A percentile compares a stretch with the other conserved stretches of the same genome.
Evolutionary conservation across 2,113 vertebrate species (phyloP).

Genomic region (Zapornia atra): DNA sequence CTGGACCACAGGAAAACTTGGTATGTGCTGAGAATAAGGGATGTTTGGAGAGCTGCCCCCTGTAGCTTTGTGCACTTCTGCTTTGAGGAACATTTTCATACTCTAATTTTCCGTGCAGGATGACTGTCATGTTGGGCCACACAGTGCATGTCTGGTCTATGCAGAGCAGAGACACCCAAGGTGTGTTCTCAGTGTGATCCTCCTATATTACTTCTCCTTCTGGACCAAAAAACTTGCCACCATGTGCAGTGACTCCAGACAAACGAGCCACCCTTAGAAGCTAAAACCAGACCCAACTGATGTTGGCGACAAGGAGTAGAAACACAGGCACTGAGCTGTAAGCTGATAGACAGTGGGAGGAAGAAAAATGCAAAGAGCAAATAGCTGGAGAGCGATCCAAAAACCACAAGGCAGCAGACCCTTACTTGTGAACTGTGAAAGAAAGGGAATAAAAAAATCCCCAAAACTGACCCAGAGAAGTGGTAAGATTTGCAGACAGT

Average conservation of each 20-base stretch:
- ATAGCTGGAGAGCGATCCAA: neutral
- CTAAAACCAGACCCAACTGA: neutral
- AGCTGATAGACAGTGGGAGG: slow-evolving; percentile 42
- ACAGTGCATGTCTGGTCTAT: neutral
- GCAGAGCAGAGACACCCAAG: neutral
- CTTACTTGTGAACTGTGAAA: neutral
- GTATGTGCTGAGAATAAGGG: neutral
- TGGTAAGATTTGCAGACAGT: neutral
- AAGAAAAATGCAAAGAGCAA: slow-evolving; percentile 21
- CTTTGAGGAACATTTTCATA: neutral
- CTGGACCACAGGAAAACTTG: neutral
- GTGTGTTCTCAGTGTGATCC: neutral
- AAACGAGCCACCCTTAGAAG: neutral
- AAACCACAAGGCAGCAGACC: neutral
- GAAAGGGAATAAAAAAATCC: neutral
- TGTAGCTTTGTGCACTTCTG: neutral
- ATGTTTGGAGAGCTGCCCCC: neutral
- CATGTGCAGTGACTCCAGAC: neutral
- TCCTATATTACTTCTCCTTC: neutral
- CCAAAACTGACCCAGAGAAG: neutral
- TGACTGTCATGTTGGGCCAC: rapidly evolving
- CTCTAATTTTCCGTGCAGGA: neutral
- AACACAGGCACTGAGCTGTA: slow-evolving; percentile 3
- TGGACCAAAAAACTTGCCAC: neutral
- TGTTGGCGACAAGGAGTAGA: neutral